Percentiles rank a stretch among this genome's conserved stretches.
Conservation (phyloP, 2,113 vertebrate genomes). For the Macrotus californicus region DNA sequence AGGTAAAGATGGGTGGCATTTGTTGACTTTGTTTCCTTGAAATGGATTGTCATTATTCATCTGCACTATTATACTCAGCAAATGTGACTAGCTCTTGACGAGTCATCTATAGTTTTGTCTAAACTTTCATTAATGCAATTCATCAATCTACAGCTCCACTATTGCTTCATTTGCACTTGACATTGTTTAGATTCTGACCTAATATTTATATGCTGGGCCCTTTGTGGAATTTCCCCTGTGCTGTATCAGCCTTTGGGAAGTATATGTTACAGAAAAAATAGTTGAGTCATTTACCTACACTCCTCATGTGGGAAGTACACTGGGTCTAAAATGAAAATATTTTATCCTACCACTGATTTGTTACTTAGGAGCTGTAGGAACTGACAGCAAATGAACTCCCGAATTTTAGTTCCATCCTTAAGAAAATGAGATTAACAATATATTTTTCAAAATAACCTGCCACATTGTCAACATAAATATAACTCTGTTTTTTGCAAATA, state of each 20-base stretch:
- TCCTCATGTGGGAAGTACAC: neutral
- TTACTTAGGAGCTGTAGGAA: neutral
- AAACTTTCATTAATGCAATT: neutral
- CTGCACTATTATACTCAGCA: neutral
- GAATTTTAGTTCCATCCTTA: neutral
- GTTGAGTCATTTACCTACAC: neutral
- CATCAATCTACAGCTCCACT: neutral
- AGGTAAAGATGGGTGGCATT: fast-evolving
- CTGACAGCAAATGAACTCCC: neutral
- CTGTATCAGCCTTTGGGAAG: neutral
- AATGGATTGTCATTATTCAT: neutral
- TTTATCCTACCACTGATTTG: neutral
- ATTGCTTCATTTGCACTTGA: neutral
- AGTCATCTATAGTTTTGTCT: neutral
- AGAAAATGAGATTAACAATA: neutral
- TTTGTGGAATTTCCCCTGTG: neutral
- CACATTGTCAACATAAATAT: neutral
- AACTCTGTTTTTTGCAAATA: neutral
- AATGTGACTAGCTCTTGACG: neutral
- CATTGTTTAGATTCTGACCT: neutral
- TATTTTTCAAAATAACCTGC: neutral
- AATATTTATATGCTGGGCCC: neutral
- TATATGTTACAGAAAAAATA: neutral
- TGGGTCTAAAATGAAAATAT: neutral
- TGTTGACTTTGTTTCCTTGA: neutral